A percentile compares a stretch with the other conserved stretches of the same genome.
Conservation (phyloP, 2,113 vertebrate genomes). For the Orthochromis indermauri region DNA sequence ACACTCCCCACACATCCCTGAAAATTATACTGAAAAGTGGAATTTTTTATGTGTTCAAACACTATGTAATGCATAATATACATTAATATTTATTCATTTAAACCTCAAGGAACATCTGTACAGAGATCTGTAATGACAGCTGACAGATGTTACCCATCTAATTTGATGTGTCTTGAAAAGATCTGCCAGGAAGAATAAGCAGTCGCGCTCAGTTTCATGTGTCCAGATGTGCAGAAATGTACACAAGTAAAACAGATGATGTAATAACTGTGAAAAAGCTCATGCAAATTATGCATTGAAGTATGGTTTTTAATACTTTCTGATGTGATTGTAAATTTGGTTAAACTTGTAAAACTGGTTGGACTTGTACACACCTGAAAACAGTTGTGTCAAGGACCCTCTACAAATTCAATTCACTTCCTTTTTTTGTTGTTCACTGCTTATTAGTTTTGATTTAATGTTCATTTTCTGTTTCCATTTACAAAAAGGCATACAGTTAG, state of each 20-base stretch:
- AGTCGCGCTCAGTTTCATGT: not conserved
- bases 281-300: not conserved
- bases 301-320: not conserved
- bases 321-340: not conserved
- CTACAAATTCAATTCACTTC: slow-evolving; percentile 47
- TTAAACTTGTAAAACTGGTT: not conserved
- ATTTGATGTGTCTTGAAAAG: not conserved
- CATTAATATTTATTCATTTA: not conserved
- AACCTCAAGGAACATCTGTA: not conserved
- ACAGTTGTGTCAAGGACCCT: not conserved
- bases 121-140: not conserved
- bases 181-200: not conserved
- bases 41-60: not conserved
- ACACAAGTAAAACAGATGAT: not conserved
- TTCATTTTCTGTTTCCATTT: slow-evolving; percentile 36
- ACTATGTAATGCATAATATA: not conserved
- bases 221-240: not conserved
- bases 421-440: slow-evolving; percentile 49
- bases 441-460: slow-evolving; percentile 69
- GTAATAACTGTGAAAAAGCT: not conserved
- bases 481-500: slow-evolving; percentile 52
- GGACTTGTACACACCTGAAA: not conserved
- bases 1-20: not conserved
- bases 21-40: not conserved
- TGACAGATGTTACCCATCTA: not conserved